phyloP scores from a whole-genome alignment of 2,888 invertebrate genomes.

The Augochlorella aurata region DNA sequence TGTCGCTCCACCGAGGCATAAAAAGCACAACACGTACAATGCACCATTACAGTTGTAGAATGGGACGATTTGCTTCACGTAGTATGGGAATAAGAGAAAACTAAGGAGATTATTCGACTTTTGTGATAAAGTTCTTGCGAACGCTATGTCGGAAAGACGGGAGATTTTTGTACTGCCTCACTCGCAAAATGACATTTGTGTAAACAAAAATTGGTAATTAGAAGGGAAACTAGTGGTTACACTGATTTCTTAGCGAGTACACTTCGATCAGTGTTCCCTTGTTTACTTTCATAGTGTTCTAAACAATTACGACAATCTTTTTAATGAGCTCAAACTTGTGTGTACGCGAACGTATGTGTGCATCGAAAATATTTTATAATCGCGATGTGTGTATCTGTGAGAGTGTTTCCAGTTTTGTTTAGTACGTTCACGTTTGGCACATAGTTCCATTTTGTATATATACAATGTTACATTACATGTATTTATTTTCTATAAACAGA shows the following conservation, averaged over 20 bases:
- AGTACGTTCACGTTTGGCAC: slow-evolving; percentile 35
- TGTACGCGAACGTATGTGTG: neutral
- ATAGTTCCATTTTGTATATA: slow-evolving; percentile 61
- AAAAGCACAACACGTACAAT: slow-evolving; percentile 68
- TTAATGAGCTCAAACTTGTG: neutral
- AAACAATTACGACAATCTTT: neutral
- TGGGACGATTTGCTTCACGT: slow-evolving; percentile 27
- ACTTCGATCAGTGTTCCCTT: neutral
- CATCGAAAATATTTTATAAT: slow-evolving; percentile 18
- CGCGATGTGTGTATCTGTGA: slow-evolving; percentile 15
- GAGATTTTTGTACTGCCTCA: slow-evolving; percentile 9
- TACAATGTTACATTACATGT: slow-evolving; percentile 60
- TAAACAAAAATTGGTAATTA: neutral
- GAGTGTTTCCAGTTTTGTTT: slow-evolving; percentile 32
- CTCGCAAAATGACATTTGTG: neutral
- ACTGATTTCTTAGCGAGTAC: slow-evolving; percentile 32
- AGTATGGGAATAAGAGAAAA: slow-evolving; percentile 14
- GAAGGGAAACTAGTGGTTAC: slow-evolving; percentile 22
- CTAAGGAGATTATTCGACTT: neutral
- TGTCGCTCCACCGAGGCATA: slow-evolving; percentile 79
- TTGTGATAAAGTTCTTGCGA: neutral
- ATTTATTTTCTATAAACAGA: slow-evolving; percentile 64
- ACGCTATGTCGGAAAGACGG: neutral
- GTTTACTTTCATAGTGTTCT: neutral
- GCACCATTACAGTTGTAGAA: slow-evolving; percentile 62